Evolutionary conservation across 2,888 invertebrate genomes (phyloP).

Genomic region (Tiliacea citrago): DNA sequence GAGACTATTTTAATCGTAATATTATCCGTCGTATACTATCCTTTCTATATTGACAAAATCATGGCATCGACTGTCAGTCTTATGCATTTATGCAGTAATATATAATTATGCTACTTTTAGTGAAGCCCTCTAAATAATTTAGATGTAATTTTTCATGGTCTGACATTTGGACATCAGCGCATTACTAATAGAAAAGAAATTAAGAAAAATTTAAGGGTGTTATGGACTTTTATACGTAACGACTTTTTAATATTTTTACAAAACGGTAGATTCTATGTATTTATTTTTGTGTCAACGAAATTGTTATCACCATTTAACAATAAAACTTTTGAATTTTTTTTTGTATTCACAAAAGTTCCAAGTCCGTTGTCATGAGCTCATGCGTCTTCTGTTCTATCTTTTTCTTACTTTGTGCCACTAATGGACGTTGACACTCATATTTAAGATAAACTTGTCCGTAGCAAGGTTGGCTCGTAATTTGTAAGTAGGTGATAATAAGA

Average conservation of each 20-base stretch:
- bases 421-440: conserved; percentile 58
- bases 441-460: conserved; percentile 61
- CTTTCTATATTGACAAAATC: no score
- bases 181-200: neutral
- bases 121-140: neutral
- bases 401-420: conserved; percentile 11
- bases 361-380: neutral
- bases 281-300: neutral
- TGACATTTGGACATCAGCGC: neutral
- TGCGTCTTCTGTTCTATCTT: conserved; percentile 11
- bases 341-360: neutral
- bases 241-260: no score
- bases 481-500: conserved; percentile 61
- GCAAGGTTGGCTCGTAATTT: conserved; percentile 58
- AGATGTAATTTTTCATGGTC: neutral
- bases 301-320: neutral
- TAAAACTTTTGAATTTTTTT: no score
- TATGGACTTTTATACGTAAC: no score
- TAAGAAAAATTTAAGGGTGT: no score
- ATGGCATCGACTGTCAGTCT: no score
- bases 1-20: neutral
- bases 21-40: no score
- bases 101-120: no score
- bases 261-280: no score
- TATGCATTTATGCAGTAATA: no score